Evolutionary conservation across 2,888 invertebrate genomes (phyloP).

Genomic region (Cantharis rustica): DNA sequence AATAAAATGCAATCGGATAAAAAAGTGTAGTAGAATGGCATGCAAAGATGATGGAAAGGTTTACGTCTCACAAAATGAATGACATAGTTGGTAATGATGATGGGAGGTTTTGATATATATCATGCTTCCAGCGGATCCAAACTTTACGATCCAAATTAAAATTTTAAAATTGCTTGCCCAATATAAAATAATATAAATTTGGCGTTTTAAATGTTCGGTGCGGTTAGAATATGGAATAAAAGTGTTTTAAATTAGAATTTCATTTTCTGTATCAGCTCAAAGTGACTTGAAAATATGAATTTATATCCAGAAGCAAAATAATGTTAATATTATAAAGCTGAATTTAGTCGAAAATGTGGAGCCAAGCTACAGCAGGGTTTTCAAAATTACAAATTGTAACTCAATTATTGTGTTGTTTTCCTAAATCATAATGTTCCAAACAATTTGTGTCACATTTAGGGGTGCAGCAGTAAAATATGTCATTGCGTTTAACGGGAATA

Average conservation of each 20-base stretch:
- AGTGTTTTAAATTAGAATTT: not conserved
- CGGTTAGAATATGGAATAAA: not conserved
- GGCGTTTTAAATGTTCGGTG: not conserved
- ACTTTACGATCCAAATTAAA: not conserved
- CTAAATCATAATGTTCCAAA: not conserved
- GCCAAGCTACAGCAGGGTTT: not conserved
- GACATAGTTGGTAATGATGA: not conserved
- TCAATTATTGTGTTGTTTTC: conserved; percentile 5
- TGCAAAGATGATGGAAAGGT: not conserved
- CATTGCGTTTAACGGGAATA: not conserved
- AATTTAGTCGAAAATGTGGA: not conserved
- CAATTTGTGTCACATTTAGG: conserved; percentile 4
- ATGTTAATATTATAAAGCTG: not conserved
- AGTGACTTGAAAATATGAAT: not conserved
- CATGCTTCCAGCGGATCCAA: not conserved
- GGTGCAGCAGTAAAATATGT: not conserved
- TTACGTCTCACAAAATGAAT: not conserved
- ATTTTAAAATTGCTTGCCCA: not conserved
- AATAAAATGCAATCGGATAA: not conserved
- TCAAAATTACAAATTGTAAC: conserved; percentile 8
- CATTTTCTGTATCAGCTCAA: not conserved
- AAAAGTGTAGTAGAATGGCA: not conserved
- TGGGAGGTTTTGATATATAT: not conserved
- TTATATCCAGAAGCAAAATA: not conserved
- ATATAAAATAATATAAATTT: not conserved